These are phyloP conservation scores for Brachionus paranguensis DNA, from an alignment of 1,140 invertebrate species.

Conservation along the genomic window DNA sequence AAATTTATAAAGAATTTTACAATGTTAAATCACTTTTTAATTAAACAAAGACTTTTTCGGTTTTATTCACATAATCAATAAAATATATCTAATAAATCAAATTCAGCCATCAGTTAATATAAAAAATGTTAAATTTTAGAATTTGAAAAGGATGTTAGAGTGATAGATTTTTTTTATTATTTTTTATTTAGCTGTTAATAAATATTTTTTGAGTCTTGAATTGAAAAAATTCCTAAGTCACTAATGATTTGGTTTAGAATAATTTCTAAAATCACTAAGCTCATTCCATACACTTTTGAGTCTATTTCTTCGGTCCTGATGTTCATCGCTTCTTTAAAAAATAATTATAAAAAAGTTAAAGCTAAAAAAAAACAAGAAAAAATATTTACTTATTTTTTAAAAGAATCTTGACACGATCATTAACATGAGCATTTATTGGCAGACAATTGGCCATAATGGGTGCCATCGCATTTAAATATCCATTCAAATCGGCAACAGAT, in stretches of 20 bases:
- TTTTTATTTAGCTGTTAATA: not conserved
- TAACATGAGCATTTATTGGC: not conserved
- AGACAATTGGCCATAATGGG: not conserved
- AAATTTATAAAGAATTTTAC: no score
- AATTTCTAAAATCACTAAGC: not conserved
- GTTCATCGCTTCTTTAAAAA: not conserved
- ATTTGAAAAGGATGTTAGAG: no score
- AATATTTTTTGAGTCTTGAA: not conserved
- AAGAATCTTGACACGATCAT: not conserved
- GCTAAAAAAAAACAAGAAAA: not conserved
- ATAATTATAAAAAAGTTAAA: not conserved
- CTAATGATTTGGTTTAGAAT: not conserved
- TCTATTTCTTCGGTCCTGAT: not conserved
- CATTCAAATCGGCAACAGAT: not conserved
- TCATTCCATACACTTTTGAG: constrained; percentile 8
- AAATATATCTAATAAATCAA: no score
- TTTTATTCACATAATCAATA: no score
- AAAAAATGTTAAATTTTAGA: no score
- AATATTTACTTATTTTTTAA: not conserved
- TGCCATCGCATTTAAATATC: not conserved
- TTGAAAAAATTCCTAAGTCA: not conserved
- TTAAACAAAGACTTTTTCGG: no score
- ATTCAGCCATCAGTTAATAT: no score
- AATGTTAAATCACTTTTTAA: no score
- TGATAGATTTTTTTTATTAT: not conserved